phyloP scores from a whole-genome alignment of 2,113 vertebrate genomes.

The Ammospiza caudacuta region DNA sequence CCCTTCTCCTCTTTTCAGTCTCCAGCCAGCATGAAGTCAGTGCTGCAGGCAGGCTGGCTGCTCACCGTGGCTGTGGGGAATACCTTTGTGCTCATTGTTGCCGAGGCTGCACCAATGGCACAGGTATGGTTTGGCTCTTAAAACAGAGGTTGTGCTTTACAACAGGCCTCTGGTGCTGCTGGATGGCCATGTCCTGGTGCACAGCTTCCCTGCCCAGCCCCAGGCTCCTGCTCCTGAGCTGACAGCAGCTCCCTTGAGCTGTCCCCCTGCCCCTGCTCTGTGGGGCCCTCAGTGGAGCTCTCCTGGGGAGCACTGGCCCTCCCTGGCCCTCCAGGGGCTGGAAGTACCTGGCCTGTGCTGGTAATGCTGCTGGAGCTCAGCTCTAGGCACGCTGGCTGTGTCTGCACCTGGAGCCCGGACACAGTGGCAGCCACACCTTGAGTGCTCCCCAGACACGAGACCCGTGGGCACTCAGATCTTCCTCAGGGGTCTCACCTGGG shows the following conservation, averaged over 20 bases:
- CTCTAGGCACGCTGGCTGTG: background rate
- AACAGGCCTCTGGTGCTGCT: background rate
- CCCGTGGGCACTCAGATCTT: background rate
- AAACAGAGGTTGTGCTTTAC: background rate
- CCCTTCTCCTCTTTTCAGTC: conserved; percentile 78
- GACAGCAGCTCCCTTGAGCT: background rate
- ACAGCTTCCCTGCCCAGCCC: background rate
- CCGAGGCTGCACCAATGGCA: conserved; percentile 87
- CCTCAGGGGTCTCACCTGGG: accelerated
- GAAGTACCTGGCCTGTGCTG: background rate
- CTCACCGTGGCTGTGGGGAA: conserved; percentile 95
- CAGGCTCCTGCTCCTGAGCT: background rate
- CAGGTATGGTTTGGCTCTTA: conserved; percentile 81
- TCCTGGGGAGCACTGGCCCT: background rate
- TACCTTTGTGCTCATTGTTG: conserved; percentile 91
- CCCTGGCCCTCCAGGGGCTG: background rate
- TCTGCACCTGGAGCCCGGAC: background rate
- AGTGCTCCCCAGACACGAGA: background rate
- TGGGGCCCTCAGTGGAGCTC: background rate
- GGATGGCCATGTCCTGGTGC: background rate
- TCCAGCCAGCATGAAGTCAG: conserved; percentile 95
- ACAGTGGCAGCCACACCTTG: accelerated
- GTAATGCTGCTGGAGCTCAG: background rate
- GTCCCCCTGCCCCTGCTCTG: background rate
- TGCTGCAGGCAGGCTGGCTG: conserved; percentile 95